Conservation (phyloP, 2,888 invertebrate species). For the Phytoseiulus persimilis region DNA sequence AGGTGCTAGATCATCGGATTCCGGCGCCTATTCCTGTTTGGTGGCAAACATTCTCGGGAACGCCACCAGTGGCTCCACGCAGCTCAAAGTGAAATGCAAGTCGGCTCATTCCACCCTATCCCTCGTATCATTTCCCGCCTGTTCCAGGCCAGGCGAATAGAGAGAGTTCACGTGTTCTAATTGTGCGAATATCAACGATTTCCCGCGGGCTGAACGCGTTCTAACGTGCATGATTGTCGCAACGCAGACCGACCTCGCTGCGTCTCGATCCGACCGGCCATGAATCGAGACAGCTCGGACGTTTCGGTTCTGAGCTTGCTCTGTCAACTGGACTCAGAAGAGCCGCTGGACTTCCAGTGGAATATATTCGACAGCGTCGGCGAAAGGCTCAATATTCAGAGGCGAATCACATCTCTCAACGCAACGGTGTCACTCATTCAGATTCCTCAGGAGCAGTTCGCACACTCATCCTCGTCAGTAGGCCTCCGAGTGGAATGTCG, state of each 20-base stretch:
- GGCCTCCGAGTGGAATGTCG: background rate
- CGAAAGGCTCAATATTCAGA: slow-evolving; percentile 28
- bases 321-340: background rate
- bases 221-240: background rate
- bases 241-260: slow-evolving; percentile 19
- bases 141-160: background rate
- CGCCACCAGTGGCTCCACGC: background rate
- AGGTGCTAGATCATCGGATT: slow-evolving; percentile 24
- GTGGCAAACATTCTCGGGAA: slow-evolving; percentile 23
- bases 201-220: background rate
- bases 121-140: background rate
- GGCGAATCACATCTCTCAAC: background rate
- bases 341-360: slow-evolving; percentile 8
- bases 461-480: background rate
- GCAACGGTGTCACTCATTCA: background rate
- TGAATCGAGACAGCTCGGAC: background rate
- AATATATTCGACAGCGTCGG: slow-evolving; percentile 15
- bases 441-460: background rate
- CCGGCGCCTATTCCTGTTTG: slow-evolving; percentile 16
- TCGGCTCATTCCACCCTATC: background rate
- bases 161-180: background rate
- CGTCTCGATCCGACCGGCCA: slow-evolving; percentile 9
- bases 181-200: background rate
- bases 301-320: background rate
- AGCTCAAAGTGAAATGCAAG: slow-evolving; percentile 33